Conservation (phyloP, 37 sponge, comb jelly and placozoan species). For the Halisarca cf. caerulea region DNA sequence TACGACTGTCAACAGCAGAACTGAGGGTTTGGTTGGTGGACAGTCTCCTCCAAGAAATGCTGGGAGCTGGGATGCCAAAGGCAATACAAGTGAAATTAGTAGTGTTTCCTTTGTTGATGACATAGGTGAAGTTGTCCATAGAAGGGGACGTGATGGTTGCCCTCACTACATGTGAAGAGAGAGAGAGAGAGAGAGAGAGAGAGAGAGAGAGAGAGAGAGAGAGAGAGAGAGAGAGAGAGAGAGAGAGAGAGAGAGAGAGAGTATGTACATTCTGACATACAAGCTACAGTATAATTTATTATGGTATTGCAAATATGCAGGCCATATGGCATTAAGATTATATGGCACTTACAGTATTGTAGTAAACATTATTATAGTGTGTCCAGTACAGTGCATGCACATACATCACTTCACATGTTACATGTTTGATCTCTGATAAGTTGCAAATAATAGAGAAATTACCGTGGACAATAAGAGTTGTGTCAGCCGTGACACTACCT, state of each 20-base stretch:
- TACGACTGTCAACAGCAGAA: not conserved
- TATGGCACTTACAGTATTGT: too few species aligned
- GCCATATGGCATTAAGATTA: not conserved
- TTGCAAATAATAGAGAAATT: too few species aligned
- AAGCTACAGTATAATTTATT: not conserved
- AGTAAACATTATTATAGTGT: too few species aligned
- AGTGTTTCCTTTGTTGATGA: not conserved
- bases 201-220: conserved; percentile 24
- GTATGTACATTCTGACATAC: not conserved
- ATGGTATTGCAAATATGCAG: not conserved
- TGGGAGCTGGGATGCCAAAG: conserved; percentile 39
- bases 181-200: not conserved
- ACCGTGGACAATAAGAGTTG: too few species aligned
- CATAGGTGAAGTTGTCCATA: not conserved
- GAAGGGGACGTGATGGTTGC: conserved; percentile 9
- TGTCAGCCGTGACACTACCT: too few species aligned
- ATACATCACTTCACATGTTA: too few species aligned
- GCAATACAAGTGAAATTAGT: conserved; percentile 33
- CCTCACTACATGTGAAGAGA: not conserved
- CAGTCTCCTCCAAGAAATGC: conserved; percentile 34
- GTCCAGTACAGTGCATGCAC: too few species aligned
- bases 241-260: conserved; percentile 30
- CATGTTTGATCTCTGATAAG: too few species aligned
- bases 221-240: conserved; percentile 41
- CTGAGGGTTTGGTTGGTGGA: not conserved